Evolutionary conservation across 2,888 invertebrate genomes (phyloP).

Genomic region (Torymus aiolomorphi): DNA sequence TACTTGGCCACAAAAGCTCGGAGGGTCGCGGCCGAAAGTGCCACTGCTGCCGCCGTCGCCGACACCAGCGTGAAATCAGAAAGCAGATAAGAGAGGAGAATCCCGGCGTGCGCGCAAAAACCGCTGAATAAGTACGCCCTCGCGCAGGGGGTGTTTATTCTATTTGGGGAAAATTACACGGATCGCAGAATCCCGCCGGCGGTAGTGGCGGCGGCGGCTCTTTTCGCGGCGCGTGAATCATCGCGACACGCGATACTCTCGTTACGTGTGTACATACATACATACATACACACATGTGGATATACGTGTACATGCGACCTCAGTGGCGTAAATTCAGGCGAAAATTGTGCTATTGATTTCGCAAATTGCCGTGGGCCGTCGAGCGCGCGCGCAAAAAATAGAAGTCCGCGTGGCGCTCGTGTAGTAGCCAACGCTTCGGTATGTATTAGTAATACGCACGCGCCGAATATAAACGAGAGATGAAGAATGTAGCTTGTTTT

Average conservation of each 20-base stretch:
- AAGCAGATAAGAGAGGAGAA: neutral
- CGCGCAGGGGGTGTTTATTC: too few relatives aligned
- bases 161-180: neutral
- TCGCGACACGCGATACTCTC: conserved; percentile 41
- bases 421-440: too few relatives aligned
- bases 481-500: too few relatives aligned
- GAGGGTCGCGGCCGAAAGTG: neutral
- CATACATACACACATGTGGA: too few relatives aligned
- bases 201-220: neutral
- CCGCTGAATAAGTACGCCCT: neutral
- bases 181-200: conserved; percentile 18
- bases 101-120: conserved; percentile 11
- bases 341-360: conserved; percentile 38
- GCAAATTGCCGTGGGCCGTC: neutral
- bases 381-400: neutral
- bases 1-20: neutral
- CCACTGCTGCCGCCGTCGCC: too few relatives aligned
- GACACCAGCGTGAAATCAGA: conserved; percentile 1
- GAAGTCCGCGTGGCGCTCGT: neutral
- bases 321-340: neutral
- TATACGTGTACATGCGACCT: too few relatives aligned
- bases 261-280: neutral
- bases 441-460: too few relatives aligned
- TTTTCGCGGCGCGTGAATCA: conserved; percentile 8
- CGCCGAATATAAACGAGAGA: too few relatives aligned